Evolutionary conservation across 2,888 invertebrate genomes (phyloP).

Genomic region (Cerastis rubricosa): DNA sequence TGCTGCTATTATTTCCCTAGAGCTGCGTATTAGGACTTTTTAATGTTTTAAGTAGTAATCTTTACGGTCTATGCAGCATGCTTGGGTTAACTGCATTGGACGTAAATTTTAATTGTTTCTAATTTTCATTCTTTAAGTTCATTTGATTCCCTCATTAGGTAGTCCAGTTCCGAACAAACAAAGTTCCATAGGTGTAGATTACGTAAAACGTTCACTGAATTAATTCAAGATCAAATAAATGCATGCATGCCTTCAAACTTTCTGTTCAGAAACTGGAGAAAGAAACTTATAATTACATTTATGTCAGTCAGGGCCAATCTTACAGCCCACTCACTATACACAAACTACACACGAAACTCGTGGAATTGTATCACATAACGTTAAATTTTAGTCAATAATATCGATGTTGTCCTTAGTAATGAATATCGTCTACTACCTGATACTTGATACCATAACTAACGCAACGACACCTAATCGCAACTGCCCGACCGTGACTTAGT

Average conservation of each 20-base stretch:
- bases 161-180: neutral
- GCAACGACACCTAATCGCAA: neutral
- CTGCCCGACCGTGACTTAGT: constrained; percentile 1
- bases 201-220: neutral
- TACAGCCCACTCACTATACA: constrained; percentile 38
- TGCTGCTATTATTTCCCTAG: neutral
- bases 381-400: neutral
- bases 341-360: constrained; percentile 15
- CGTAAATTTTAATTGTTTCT: neutral
- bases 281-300: constrained; percentile 36
- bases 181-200: neutral
- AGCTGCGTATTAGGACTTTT: neutral
- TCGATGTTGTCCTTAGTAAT: constrained; percentile 29
- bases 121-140: neutral
- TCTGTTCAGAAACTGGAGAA: constrained; percentile 40
- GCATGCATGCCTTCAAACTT: constrained; percentile 11
- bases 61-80: neutral
- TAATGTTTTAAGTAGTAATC: neutral
- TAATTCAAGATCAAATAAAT: constrained; percentile 27
- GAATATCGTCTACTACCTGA: constrained; percentile 12
- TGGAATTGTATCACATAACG: constrained; percentile 13
- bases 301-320: constrained; percentile 65
- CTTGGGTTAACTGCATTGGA: neutral
- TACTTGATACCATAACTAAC: constrained; percentile 5
- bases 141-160: neutral